Conservation (phyloP, 2,888 invertebrate species). For the Isoperla grammatica region DNA sequence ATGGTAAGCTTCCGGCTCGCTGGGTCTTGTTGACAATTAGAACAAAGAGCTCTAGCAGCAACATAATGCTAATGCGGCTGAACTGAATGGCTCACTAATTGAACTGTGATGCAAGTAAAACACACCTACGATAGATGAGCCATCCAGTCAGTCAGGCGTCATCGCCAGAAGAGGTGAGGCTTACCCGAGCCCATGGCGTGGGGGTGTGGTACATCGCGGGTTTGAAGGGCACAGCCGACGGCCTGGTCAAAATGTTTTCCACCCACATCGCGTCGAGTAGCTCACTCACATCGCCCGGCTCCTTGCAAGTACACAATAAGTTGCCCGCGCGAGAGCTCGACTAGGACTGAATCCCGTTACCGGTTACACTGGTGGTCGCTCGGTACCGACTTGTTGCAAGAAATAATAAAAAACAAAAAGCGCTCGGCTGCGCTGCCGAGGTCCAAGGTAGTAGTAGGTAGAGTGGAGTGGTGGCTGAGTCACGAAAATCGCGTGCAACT, state of each 20-base stretch:
- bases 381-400: too few species aligned
- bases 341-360: not conserved
- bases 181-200: not conserved
- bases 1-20: too few species aligned
- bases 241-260: conserved; percentile 11
- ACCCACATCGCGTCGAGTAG: conserved; percentile 3
- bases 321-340: not conserved
- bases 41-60: too few species aligned
- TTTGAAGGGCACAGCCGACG: conserved; percentile 3
- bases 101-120: too few species aligned
- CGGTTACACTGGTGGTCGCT: not conserved
- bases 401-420: too few species aligned
- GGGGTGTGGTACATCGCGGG: not conserved
- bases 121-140: too few species aligned
- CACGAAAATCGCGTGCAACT: not conserved
- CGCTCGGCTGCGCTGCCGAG: not conserved
- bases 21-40: too few species aligned
- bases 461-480: too few species aligned
- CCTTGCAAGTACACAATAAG: not conserved
- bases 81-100: too few species aligned
- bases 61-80: too few species aligned
- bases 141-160: too few species aligned
- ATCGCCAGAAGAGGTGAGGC: not conserved
- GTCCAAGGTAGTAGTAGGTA: not conserved
- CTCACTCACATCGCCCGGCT: too few species aligned